Evolutionary conservation across 2,888 invertebrate genomes (phyloP), one percentile per base, ranked within the genome.

Genomic region (Allacma fusca): DNA sequence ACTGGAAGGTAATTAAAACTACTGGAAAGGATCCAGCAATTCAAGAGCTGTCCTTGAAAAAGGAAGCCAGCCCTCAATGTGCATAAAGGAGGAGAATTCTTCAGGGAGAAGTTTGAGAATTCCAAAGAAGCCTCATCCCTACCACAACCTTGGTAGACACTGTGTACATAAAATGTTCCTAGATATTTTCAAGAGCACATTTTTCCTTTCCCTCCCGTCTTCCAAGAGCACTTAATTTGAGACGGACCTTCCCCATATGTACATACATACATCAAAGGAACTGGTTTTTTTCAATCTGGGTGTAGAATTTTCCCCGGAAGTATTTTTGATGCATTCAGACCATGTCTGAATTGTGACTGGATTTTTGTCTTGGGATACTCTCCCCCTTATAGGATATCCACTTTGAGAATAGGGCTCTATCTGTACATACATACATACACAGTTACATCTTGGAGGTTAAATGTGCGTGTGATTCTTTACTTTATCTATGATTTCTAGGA

Each of bases 181-280:
- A 19, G 24, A 43, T 57, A 71, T 44, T 50, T 44, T 71, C 24
- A 24, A 50, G 44, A 28, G 43, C 23, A 24, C 12, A 9, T 57
- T 72, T 44, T 57, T n/a, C 44, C 19, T 28, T 50, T 29, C 44
- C 44, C 57, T 24, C 29, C 50, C 28, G 44, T 57, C 26, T 29
- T 26, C n/a, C n/a, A 34, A 59, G 59, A 72, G 29, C 72, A 68
- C 68, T 68, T 68, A 34, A 68, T 68, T 40, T 19, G 40, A 40
- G 19, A n/a, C 68, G 34, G 50, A 50, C 9, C 13, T 40, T n/a
- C n/a, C n/a, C 7, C 40, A 40, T 40, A 5, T 13, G 40, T 40
- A 40, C 5, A 40, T 5, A 40, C n/a, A 40, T 40, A 5, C 40
- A 40, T 13, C 40, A 40, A n/a, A n/a, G n/a, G n/a, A n/a, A n/a